Evolutionary conservation across 2,797 vertebrate species (phyloP).

Genomic region (Epinephelus awoara): DNA sequence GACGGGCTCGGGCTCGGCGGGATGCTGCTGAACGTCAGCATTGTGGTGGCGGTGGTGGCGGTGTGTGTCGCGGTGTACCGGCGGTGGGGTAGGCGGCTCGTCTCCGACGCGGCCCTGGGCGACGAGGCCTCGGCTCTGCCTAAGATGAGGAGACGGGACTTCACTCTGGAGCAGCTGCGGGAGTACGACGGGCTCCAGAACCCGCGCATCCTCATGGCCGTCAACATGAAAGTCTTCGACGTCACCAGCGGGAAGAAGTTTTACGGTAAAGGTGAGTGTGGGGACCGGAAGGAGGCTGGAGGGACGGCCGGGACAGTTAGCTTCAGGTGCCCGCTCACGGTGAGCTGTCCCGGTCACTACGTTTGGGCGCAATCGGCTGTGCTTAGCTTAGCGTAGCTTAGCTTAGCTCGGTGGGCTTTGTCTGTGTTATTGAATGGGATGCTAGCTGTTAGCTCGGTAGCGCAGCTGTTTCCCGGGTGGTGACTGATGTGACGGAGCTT

Average conservation of each 20-base stretch:
- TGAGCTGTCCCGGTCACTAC: slow-evolving; percentile 43
- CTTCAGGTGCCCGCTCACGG: slow-evolving; percentile 33
- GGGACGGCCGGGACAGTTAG: background rate
- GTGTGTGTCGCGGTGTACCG: slow-evolving; percentile 90
- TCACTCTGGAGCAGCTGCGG: slow-evolving; percentile 94
- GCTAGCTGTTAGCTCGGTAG: slow-evolving; percentile 41
- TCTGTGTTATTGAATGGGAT: slow-evolving; percentile 62
- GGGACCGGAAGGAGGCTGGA: rapidly evolving
- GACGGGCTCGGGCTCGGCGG: slow-evolving; percentile 83
- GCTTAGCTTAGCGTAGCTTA: slow-evolving; percentile 55
- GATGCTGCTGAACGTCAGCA: slow-evolving; percentile 88
- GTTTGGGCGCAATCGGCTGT: slow-evolving; percentile 71
- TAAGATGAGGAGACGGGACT: slow-evolving; percentile 98
- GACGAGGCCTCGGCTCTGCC: slow-evolving; percentile 91
- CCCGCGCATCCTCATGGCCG: slow-evolving; percentile 96
- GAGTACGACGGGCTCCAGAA: slow-evolving; percentile 93
- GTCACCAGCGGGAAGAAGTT: slow-evolving; percentile 97
- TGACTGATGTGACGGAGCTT: background rate
- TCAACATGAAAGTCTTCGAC: slow-evolving; percentile 98
- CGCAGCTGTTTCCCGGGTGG: background rate
- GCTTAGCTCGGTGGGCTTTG: slow-evolving; percentile 62
- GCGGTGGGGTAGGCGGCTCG: slow-evolving; percentile 89
- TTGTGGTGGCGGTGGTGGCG: slow-evolving; percentile 84
- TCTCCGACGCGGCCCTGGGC: slow-evolving; percentile 84
- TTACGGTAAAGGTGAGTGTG: slow-evolving; percentile 94